Conservation (phyloP, 92 coral and sea anemone genomes). For the Pocillopora meandrina region DNA sequence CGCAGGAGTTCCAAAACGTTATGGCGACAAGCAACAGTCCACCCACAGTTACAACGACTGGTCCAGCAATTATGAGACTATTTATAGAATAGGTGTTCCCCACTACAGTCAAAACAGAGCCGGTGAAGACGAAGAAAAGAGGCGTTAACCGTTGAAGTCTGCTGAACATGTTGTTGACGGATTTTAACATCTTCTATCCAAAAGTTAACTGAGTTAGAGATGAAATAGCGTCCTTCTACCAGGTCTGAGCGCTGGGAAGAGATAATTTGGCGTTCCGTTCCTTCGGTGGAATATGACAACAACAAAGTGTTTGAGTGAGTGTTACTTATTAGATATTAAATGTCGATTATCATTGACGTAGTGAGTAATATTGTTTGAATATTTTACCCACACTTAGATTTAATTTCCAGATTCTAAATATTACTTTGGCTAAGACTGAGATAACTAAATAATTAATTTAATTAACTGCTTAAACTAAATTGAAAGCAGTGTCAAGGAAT, state of each 20-base stretch:
- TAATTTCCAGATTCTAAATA: neutral
- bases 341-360: no score
- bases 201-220: no score
- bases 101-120: constrained; percentile 10
- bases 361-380: neutral
- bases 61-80: constrained; percentile 13
- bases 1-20: constrained; percentile 1
- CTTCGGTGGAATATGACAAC: neutral
- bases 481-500: neutral
- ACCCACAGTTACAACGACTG: constrained; percentile 1
- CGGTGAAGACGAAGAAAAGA: constrained; percentile 3
- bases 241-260: neutral
- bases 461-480: neutral
- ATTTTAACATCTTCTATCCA: no score
- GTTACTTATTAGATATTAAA: no score
- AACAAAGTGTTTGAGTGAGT: no score
- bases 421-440: neutral
- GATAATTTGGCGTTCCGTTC: neutral
- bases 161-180: neutral
- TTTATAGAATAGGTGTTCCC: neutral
- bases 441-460: neutral
- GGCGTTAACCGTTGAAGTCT: neutral
- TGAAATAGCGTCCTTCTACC: no score
- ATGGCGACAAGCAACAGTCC: neutral
- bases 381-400: neutral